These are phyloP conservation scores for Oreocharis arfaki DNA, from an alignment of 2,113 vertebrate species.

Conservation along the genomic window DNA sequence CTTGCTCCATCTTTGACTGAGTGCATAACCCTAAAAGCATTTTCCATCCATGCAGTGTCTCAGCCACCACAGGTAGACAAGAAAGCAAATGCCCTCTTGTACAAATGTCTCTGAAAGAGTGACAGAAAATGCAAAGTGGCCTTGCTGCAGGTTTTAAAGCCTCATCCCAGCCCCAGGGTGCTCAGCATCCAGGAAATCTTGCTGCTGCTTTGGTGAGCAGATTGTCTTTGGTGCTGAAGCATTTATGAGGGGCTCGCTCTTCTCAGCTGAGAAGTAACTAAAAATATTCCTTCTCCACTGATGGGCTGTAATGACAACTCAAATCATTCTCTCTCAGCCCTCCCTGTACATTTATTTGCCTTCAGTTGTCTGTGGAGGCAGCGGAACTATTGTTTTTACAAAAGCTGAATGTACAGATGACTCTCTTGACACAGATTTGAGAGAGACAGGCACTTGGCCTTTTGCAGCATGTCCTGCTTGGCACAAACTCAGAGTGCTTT, in stretches of 20 bases:
- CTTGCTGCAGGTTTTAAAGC: background rate
- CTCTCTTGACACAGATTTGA: background rate
- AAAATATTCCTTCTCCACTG: background rate
- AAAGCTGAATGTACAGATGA: background rate
- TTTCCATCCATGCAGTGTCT: rapidly evolving
- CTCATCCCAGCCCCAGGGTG: background rate
- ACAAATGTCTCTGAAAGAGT: background rate
- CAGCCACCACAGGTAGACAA: background rate
- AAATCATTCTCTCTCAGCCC: background rate
- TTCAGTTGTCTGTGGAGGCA: background rate
- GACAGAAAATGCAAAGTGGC: background rate
- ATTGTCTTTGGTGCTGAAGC: rapidly evolving
- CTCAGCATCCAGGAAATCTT: background rate
- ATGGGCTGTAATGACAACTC: background rate
- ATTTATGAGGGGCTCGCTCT: background rate
- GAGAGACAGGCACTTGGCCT: background rate
- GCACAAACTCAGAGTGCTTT: background rate
- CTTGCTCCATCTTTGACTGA: background rate
- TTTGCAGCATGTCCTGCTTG: background rate
- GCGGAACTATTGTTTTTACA: background rate
- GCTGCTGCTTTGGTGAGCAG: background rate
- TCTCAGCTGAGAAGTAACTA: background rate
- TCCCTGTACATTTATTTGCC: background rate
- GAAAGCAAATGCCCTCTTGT: background rate
- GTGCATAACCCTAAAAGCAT: background rate